Evolutionary conservation across 2,888 invertebrate species (phyloP).

Genomic region (Pterobdella sp.): DNA sequence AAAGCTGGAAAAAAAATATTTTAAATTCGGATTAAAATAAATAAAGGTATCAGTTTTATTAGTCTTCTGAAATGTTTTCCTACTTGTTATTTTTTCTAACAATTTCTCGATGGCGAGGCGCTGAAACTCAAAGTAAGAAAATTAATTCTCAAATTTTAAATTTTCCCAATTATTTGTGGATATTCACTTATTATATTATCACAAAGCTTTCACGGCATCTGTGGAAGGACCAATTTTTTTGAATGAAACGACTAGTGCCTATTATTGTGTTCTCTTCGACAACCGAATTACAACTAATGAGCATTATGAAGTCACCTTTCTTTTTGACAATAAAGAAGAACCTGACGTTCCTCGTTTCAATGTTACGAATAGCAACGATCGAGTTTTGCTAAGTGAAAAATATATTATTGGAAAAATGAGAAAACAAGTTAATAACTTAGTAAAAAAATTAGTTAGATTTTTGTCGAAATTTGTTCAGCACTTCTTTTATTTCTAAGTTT

Average conservation of each 20-base stretch:
- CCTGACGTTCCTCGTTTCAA: not conserved
- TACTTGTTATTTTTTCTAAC: no score
- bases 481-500: not conserved
- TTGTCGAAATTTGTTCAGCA: not conserved
- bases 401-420: conserved; percentile 18
- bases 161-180: no score
- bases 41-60: no score
- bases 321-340: conserved; percentile 7
- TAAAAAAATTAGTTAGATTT: not conserved
- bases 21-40: no score
- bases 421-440: not conserved
- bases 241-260: not conserved
- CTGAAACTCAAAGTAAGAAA: no score
- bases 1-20: no score
- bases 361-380: not conserved
- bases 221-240: conserved; percentile 17
- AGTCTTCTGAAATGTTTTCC: no score
- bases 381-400: not conserved
- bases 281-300: not conserved
- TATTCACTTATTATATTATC: no score
- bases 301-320: conserved; percentile 15
- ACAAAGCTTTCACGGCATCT: not conserved
- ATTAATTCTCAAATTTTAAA: no score
- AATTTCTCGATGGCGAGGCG: no score
- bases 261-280: conserved; percentile 20